Evolutionary conservation across 2,888 invertebrate genomes (phyloP).

Genomic region (Sisyra terminalis): DNA sequence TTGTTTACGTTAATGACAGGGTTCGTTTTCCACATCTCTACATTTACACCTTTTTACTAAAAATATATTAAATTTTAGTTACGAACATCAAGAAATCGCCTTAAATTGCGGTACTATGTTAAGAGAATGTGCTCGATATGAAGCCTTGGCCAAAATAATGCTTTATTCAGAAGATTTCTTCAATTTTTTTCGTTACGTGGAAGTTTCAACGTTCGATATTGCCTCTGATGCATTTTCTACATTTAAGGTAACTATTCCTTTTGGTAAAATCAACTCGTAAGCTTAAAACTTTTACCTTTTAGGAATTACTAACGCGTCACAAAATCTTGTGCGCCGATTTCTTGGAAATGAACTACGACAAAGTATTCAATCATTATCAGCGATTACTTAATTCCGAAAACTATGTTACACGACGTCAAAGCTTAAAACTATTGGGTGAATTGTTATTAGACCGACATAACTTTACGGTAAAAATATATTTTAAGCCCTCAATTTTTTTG

Average conservation of each 20-base stretch:
- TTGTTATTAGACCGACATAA: slow-evolving; percentile 96
- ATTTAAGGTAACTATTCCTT: slow-evolving; percentile 73
- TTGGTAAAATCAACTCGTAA: too few species aligned
- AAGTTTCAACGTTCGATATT: slow-evolving; percentile 99
- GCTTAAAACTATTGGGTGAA: slow-evolving; percentile 93
- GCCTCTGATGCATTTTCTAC: slow-evolving; percentile 99
- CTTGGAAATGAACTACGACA: slow-evolving; percentile 96
- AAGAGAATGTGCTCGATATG: slow-evolving; percentile 94
- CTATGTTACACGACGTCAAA: slow-evolving; percentile 97
- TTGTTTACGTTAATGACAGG: slow-evolving; percentile 92
- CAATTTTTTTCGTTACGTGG: slow-evolving; percentile 99
- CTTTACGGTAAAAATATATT: slow-evolving; percentile 60
- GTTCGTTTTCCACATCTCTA: slow-evolving; percentile 29
- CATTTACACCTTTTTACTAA: neutral
- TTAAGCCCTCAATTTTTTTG: slow-evolving; percentile 2
- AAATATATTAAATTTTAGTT: slow-evolving; percentile 40
- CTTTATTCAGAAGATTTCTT: slow-evolving; percentile 96
- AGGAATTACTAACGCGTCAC: slow-evolving; percentile 88
- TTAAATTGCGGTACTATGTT: slow-evolving; percentile 99
- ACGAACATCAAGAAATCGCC: slow-evolving; percentile 97
- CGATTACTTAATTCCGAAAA: slow-evolving; percentile 96
- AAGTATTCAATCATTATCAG: slow-evolving; percentile 95
- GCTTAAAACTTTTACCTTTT: slow-evolving; percentile 12
- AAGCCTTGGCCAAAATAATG: slow-evolving; percentile 97
- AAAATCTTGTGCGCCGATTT: slow-evolving; percentile 96